Evolutionary conservation across 2,113 vertebrate genomes (phyloP), one percentile per base, ranked within the genome.

Genomic region (Erpornis zantholeuca): DNA sequence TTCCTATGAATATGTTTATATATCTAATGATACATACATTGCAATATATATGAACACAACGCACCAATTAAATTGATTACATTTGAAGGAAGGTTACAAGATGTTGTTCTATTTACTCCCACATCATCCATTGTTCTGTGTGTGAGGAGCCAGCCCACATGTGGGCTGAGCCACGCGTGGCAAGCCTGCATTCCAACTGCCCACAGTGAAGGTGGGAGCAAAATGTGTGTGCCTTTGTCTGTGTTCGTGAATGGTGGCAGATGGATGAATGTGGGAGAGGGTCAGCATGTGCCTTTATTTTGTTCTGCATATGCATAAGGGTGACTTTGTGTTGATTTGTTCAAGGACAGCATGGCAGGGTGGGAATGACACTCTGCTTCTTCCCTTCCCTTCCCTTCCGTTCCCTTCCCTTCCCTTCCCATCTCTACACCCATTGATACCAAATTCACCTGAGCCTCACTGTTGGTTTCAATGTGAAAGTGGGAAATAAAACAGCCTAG

Each of bases 381-480:
- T 44, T 25, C 21, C 40, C 56, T 57, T 25, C 49, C n/a, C 63
- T 42, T 57, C 22, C 21, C 49, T 14, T 10, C 33, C 68, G 22
- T 53, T 20, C 31, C 69, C 53, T n/a, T 15, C 23, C 52, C 53
- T 53, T 40, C 49, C 36, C 50, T 33, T n/a, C 29, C n/a, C 25
- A 33, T 71, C 76, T 23, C 82, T 47, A n/a, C 40, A 57, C 40
- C 28, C 80, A 60, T 6, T 54, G 47, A 76, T 66, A 47, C 33
- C 4, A 18, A 76, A 52, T 28, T 73, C 56, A 79, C 45, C 79
- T 60, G 84, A 94, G 75, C 59, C 57, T 66, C 35, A 27, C 50
- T 92, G 72, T 90, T 92, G 47, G 57, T 31, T 92, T 86, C 47
- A 22, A 50, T 92, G 75, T 94, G 72, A 54, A 63, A 86, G 63